These are phyloP conservation scores for Synergus itoensis DNA, from an alignment of 2,888 invertebrate species.

Conservation along the genomic window DNA sequence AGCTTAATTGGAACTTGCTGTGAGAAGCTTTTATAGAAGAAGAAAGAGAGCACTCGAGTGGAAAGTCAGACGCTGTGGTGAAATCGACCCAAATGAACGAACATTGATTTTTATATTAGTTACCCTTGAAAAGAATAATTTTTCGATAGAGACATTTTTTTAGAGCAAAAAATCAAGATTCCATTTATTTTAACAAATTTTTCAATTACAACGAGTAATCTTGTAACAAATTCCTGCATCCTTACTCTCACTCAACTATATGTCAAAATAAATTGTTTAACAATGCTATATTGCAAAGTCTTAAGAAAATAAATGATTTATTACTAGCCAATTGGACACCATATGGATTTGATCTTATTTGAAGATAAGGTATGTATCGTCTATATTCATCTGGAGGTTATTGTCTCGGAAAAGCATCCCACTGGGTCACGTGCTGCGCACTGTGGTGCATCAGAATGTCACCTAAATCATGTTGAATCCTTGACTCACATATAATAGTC, in stretches of 20 bases:
- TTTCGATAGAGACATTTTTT: neutral
- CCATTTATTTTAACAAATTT: neutral
- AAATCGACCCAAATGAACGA: slow-evolving; percentile 6
- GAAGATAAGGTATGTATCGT: too few relatives aligned
- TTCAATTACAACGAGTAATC: neutral
- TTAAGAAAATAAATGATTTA: neutral
- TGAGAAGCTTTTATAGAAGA: slow-evolving; percentile 3
- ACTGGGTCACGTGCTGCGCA: neutral
- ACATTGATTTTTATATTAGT: neutral
- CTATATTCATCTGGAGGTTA: neutral
- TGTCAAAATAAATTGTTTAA: too few relatives aligned
- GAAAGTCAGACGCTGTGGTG: neutral
- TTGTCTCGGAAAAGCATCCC: neutral
- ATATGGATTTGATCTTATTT: too few relatives aligned
- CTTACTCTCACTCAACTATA: too few relatives aligned
- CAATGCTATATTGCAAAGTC: too few relatives aligned
- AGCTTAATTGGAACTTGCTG: slow-evolving; percentile 4
- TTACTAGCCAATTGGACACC: too few relatives aligned
- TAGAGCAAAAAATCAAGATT: neutral
- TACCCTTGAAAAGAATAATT: neutral
- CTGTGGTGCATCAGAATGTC: neutral
- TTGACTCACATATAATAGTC: neutral
- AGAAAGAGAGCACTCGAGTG: slow-evolving; percentile 6
- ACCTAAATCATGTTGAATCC: neutral
- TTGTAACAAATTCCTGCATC: too few relatives aligned